Percentiles rank a stretch among this genome's conserved stretches.
These are phyloP conservation scores for Rhinopomastus cyanomelas DNA, from an alignment of 2,113 vertebrate species.

Conservation along the genomic window DNA sequence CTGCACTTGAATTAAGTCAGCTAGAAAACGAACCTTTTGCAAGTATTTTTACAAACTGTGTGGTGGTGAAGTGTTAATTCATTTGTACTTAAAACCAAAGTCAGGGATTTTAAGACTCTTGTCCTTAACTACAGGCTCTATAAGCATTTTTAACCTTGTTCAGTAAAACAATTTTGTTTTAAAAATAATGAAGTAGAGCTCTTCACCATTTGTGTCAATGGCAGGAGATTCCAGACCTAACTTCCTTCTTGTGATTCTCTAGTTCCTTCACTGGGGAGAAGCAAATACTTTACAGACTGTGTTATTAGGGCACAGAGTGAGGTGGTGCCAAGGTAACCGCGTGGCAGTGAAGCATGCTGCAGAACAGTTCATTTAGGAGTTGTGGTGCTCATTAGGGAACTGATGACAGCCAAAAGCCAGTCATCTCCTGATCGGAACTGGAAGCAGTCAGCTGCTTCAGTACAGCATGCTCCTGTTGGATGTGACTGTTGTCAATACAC, in stretches of 20 bases:
- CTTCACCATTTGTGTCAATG: background rate
- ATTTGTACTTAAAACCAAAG: background rate
- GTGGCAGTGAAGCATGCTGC: background rate
- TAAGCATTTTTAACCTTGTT: background rate
- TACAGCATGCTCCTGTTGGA: background rate
- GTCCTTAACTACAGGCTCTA: background rate
- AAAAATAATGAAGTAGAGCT: background rate
- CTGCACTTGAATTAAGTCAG: conserved; percentile 34
- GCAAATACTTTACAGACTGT: background rate
- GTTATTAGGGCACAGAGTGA: background rate
- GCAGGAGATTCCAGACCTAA: background rate
- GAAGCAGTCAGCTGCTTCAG: background rate
- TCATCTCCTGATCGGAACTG: background rate
- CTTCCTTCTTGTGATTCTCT: background rate
- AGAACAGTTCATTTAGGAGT: background rate
- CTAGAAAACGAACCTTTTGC: conserved; percentile 9
- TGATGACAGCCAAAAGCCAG: background rate
- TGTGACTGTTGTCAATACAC: background rate
- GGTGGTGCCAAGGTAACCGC: background rate
- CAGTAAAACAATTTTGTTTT: background rate
- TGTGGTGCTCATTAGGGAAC: background rate
- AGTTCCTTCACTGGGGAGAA: background rate
- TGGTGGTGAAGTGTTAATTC: background rate
- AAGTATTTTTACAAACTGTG: conserved; percentile 4
- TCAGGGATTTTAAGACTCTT: background rate